Evolutionary conservation across 1,140 invertebrate species (phyloP), one percentile per base, ranked within the genome.

Genomic region (Vanessa atalanta): DNA sequence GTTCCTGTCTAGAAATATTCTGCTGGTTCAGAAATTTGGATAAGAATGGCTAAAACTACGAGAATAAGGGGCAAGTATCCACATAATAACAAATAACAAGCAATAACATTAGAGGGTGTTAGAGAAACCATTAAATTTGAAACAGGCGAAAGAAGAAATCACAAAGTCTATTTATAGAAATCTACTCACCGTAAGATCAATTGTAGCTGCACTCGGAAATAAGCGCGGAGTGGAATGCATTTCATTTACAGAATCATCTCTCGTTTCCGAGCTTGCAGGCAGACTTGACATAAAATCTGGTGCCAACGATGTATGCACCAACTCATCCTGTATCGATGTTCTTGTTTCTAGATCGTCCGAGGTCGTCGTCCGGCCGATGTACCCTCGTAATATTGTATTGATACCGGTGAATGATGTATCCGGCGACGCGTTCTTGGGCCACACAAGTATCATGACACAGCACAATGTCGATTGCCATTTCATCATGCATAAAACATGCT

Each of bases 391-490:
- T 3, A 74, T 37, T 2, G 72, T 75, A 47, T 75, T 79, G 23
- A 77, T 51, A 0, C 78, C 78, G 8, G 72, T 79, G 43, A 76
- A 73, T 0, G 66, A 64, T 0, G 66, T 65, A 14, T 77, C 71
- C 8, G 71, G 20, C 7, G 23, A 65, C 12, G 57, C 65, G 4
- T 68, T 75, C n/a, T 72, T 70, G 0, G 78, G 73, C 71, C 73
- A 70, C 47, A 82, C 60, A 12, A 79, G 51, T 20, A 83, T 71
- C 15, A 81, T 51, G 14, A 86, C 53, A 70, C 70, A 81, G 26
- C 78, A 86, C 47, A 85, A 7, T 26, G 76, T 73, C 5, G 79
- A 73, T 23, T 80, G 78, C 85, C 85, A 87, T 83, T 60, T 84
- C 84, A 86, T 86, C 47, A 65, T 85, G 77, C 23, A 75, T 48